These are phyloP conservation scores for Chaitophorus viminalis DNA, from an alignment of 2,888 invertebrate genomes.

Conservation along the genomic window DNA sequence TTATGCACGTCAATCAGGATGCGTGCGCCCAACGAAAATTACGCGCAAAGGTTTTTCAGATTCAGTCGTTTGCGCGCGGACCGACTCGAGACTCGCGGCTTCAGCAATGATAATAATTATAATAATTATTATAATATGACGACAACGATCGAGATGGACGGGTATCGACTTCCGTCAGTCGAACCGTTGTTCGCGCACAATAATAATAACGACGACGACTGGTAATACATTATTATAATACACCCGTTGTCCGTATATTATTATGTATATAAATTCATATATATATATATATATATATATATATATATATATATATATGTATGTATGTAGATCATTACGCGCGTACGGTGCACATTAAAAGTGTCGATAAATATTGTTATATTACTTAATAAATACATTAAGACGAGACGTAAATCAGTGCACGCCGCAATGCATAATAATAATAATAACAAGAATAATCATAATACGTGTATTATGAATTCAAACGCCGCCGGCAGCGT, in stretches of 20 bases:
- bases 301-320: no score
- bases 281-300: no score
- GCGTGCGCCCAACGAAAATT: no score
- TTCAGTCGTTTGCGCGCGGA: no score
- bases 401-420: conserved; percentile 8
- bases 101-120: not conserved
- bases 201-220: not conserved
- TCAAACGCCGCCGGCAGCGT: not conserved
- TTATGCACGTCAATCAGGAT: no score
- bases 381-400: not conserved
- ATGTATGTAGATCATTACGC: not conserved
- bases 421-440: not conserved
- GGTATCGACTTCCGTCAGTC: conserved; percentile 21
- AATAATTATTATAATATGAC: not conserved
- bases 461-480: not conserved
- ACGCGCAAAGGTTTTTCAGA: no score
- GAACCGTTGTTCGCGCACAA: not conserved
- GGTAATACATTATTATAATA: no score
- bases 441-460: no score
- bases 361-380: not conserved
- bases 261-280: no score
- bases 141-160: conserved; percentile 12
- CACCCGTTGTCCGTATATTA: not conserved
- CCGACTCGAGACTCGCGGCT: not conserved
- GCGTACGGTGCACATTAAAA: not conserved